Evolutionary conservation across 2,797 vertebrate species (phyloP), one percentile per base, ranked within the genome.

Genomic region (Chaetodon trifasciatus): DNA sequence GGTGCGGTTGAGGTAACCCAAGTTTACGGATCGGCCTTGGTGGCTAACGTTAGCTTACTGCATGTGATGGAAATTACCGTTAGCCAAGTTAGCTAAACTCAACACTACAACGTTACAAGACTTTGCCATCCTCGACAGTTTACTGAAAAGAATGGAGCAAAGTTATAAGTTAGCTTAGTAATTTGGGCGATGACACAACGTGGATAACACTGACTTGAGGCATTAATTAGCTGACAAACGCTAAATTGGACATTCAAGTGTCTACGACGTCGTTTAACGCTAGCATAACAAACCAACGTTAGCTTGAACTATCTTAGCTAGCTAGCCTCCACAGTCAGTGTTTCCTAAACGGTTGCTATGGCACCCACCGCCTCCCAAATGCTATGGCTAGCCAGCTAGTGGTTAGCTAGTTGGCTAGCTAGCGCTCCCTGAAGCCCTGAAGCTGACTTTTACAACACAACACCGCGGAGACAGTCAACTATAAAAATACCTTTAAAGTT

Each of bases 261-360:
- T 67, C 64, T 28, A 17, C 56, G 52, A 53, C 84, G 74, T 82
- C 68, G 50, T 80, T 90, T 63, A 57, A 82, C 44, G 76, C 76
- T 91, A 90, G 89, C 90, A 91, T 80, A 90, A 88, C 88, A 91
- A 89, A 91, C 81, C 74, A 53, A 58, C 66, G 53, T 77, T 92
- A 92, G 90, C 92, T 9, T 80, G 13, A 60, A 76, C 58, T 60
- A 49, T 37, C 2, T 66, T 40, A 37, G 82, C 86, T 75, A 78
- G 70, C 78, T 89, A 82, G 68, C 86, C 52, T 49, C 44, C 37
- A 63, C 85, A 7, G 75, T 79, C 93, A 92, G 85, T 95, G 95
- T 95, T 96, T 95, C 95, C 85, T 81, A 74, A 75, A 89, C 93
- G 93, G 96, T 96, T 96, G 96, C 96, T 96, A 96, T 96, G 96